Evolutionary conservation across 2,113 vertebrate species (phyloP).

Genomic region (Furnarius figulus): DNA sequence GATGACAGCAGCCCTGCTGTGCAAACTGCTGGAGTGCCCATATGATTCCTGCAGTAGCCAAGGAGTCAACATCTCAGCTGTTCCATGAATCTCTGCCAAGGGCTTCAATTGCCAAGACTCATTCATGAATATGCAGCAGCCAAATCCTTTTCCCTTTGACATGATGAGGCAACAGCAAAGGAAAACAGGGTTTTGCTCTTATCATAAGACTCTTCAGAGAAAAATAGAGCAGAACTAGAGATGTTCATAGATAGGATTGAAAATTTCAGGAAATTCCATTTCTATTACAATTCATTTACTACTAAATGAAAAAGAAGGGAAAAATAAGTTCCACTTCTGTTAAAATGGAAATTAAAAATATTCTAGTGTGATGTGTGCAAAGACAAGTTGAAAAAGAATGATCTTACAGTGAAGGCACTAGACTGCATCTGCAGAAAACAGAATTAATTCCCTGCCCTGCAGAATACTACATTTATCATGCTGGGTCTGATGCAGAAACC

Average conservation of each 20-base stretch:
- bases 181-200: conserved; percentile 18
- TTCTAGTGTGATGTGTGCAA: neutral
- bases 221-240: neutral
- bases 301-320: neutral
- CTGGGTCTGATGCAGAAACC: neutral
- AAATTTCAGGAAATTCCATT: neutral
- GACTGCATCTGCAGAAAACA: neutral
- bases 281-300: neutral
- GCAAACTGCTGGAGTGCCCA: neutral
- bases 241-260: neutral
- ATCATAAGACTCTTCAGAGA: neutral
- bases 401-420: neutral
- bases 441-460: neutral
- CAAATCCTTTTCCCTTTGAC: conserved; percentile 28
- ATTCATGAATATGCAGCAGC: conserved; percentile 38
- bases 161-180: neutral
- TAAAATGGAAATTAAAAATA: neutral
- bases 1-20: conserved; percentile 4
- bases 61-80: conserved; percentile 45
- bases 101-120: neutral
- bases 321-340: neutral
- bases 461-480: neutral
- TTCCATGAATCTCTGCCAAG: conserved; percentile 23
- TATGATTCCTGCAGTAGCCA: neutral
- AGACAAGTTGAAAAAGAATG: neutral